phyloP scores from a whole-genome alignment of 2,888 invertebrate genomes.

The Cryptophagus acutangulus region DNA sequence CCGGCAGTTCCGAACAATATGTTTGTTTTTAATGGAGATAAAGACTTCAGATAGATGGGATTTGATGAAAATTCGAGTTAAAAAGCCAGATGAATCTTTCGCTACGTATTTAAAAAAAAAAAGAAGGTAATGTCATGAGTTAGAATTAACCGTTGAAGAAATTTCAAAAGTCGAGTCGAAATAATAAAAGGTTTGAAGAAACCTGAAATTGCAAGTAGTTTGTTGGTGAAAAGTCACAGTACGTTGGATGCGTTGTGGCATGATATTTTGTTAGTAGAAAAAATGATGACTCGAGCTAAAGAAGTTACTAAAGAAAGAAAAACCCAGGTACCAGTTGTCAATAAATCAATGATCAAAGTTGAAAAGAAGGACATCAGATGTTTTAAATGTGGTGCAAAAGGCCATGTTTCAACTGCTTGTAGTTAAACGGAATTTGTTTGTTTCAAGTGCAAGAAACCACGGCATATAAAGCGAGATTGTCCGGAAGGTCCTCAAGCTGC shows the following conservation, averaged over 20 bases:
- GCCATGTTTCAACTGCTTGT: background rate
- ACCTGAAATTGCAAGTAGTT: background rate
- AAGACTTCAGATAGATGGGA: background rate
- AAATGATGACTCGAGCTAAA: too few relatives aligned
- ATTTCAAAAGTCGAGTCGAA: too few relatives aligned
- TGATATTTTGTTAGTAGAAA: background rate
- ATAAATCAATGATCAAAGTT: too few relatives aligned
- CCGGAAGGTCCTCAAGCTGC: background rate
- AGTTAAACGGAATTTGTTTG: background rate
- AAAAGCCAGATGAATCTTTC: background rate
- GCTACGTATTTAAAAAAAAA: background rate
- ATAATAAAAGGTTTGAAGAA: background rate
- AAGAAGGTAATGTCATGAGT: background rate
- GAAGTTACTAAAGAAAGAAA: too few relatives aligned
- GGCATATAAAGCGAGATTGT: background rate
- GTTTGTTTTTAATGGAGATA: background rate
- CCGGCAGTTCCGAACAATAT: background rate
- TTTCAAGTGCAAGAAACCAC: background rate
- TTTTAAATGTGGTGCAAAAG: background rate
- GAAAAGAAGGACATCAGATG: too few relatives aligned
- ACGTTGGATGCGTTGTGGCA: background rate
- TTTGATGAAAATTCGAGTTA: background rate
- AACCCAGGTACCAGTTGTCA: too few relatives aligned
- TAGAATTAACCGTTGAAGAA: background rate
- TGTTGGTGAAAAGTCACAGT: slow-evolving; percentile 1